phyloP scores from a whole-genome alignment of 2,888 invertebrate species.

The Clostera curtula region DNA sequence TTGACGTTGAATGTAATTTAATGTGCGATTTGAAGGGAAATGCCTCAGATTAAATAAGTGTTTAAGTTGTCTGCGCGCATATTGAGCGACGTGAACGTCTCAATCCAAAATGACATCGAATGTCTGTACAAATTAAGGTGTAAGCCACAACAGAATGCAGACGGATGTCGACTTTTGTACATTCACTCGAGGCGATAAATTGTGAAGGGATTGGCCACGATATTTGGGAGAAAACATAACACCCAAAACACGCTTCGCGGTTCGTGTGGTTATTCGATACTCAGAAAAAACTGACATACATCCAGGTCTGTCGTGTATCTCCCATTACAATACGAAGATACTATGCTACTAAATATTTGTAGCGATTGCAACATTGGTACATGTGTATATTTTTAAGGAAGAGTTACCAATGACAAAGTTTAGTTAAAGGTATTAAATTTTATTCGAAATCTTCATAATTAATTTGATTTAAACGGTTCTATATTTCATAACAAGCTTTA shows the following conservation, averaged over 20 bases:
- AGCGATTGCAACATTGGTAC: too few relatives aligned
- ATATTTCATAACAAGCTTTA: too few relatives aligned
- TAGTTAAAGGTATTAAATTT: too few relatives aligned
- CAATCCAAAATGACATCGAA: constrained; percentile 44
- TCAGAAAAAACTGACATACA: constrained; percentile 10
- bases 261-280: constrained; percentile 13
- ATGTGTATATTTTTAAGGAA: too few relatives aligned
- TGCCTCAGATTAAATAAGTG: constrained; percentile 39
- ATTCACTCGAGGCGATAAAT: constrained; percentile 29
- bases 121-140: constrained; percentile 39
- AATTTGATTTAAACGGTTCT: too few relatives aligned
- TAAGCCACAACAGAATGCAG: constrained; percentile 27
- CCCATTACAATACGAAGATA: too few relatives aligned
- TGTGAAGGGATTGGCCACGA: constrained; percentile 34
- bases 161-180: constrained; percentile 26
- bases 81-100: constrained; percentile 33
- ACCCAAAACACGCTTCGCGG: constrained; percentile 9
- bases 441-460: too few relatives aligned
- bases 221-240: constrained; percentile 23
- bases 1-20: constrained; percentile 28
- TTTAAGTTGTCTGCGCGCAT: constrained; percentile 35
- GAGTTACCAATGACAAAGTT: too few relatives aligned
- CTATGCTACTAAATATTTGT: too few relatives aligned
- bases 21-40: constrained; percentile 38
- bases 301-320: too few relatives aligned